A percentile compares a stretch with the other conserved stretches of the same genome.
phyloP scores from a whole-genome alignment of 2,113 vertebrate genomes.

The Psilopsiagon aymara region DNA sequence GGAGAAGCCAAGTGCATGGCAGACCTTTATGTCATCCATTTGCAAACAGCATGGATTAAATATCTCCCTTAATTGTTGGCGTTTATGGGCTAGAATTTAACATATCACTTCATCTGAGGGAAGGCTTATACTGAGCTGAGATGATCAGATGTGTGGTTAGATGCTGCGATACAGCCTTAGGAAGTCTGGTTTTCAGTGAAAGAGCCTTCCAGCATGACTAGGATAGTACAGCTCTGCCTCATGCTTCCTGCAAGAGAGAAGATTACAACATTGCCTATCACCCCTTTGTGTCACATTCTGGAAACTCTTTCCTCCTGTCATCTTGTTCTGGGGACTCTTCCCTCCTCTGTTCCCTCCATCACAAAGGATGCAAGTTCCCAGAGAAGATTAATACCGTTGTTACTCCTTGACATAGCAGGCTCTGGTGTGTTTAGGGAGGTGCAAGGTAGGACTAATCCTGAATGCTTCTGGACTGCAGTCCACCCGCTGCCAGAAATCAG shows the following conservation, averaged over 20 bases:
- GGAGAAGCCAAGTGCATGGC: not conserved
- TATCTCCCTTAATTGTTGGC: not conserved
- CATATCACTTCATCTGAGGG: not conserved
- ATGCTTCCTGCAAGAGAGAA: not conserved
- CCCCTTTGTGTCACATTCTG: not conserved
- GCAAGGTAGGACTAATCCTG: not conserved
- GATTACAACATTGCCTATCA: not conserved
- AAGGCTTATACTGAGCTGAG: not conserved
- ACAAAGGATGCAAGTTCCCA: not conserved
- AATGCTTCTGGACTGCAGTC: not conserved
- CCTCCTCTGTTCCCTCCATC: not conserved
- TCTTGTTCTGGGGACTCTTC: not conserved
- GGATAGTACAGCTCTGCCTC: not conserved
- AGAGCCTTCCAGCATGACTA: not conserved
- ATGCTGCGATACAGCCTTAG: not conserved
- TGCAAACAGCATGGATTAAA: not conserved
- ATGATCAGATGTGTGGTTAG: not conserved
- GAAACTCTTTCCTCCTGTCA: not conserved
- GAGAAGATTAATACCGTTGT: not conserved
- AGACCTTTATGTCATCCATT: not conserved
- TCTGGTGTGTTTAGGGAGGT: not conserved
- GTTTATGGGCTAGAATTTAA: not conserved
- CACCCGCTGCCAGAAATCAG: not conserved
- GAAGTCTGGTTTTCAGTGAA: not conserved
- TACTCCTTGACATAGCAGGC: not conserved